Conservation (phyloP, 2,888 invertebrate species). For the Apamea sordens region DNA sequence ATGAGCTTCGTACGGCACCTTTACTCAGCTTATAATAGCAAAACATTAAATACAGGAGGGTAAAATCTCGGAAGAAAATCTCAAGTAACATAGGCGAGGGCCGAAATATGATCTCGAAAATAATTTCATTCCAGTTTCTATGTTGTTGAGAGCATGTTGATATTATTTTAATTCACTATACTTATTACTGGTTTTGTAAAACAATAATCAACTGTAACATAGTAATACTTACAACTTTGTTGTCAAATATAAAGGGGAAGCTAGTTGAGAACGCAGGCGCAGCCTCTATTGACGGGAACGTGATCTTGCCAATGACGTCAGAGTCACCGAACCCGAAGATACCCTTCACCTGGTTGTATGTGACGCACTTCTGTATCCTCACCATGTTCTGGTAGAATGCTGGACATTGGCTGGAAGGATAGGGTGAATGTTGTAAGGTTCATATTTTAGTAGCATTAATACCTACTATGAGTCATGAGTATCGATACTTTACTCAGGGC, state of each 20-base stretch:
- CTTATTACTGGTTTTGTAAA: not conserved
- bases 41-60: not conserved
- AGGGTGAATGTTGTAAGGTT: not conserved
- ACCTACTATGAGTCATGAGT: not conserved
- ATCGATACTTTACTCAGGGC: not conserved
- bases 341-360: conserved; percentile 99
- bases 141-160: not conserved
- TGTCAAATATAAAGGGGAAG: conserved; percentile 97
- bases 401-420: conserved; percentile 93
- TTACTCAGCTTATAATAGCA: not conserved
- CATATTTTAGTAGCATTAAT: not conserved
- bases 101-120: not conserved
- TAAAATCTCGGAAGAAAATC: not conserved
- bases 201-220: not conserved
- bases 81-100: not conserved
- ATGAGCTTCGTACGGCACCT: not conserved
- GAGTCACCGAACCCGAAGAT: conserved; percentile 99
- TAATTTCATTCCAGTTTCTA: not conserved
- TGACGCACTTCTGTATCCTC: conserved; percentile 97
- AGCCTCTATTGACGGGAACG: conserved; percentile 99
- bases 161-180: not conserved
- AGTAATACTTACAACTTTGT: conserved; percentile 91
- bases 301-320: conserved; percentile 98
- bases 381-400: conserved; percentile 98
- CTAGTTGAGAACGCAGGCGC: conserved; percentile 97